A percentile compares a stretch with the other conserved stretches of the same genome.
phyloP scores from a whole-genome alignment of 2,888 invertebrate species.

The Sinotaia quadrata region DNA sequence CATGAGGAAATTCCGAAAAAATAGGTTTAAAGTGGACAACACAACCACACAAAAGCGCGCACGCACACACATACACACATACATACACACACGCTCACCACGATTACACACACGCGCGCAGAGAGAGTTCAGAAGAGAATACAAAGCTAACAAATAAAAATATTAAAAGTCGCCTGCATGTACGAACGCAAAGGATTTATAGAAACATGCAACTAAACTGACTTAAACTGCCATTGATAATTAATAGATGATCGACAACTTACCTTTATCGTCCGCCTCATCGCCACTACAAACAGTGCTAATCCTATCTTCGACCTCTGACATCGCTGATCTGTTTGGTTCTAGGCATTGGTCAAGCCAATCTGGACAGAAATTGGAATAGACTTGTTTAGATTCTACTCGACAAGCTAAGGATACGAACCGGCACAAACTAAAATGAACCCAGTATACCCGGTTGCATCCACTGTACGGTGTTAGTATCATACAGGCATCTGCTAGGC shows the following conservation, averaged over 20 bases:
- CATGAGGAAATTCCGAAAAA: too few relatives aligned
- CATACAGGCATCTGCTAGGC: too few relatives aligned
- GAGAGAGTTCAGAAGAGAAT: not conserved
- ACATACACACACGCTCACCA: not conserved
- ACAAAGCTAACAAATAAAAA: not conserved
- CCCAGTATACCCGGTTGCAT: too few relatives aligned
- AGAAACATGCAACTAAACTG: not conserved
- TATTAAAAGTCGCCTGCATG: too few relatives aligned
- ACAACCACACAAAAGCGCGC: too few relatives aligned
- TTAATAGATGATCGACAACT: not conserved
- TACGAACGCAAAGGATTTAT: not conserved
- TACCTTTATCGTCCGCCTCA: constrained; percentile 20
- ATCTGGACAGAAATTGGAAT: constrained; percentile 5
- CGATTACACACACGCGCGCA: not conserved
- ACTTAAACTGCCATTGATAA: not conserved
- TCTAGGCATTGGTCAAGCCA: constrained; percentile 26
- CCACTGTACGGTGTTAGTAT: too few relatives aligned
- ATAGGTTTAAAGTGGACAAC: too few relatives aligned
- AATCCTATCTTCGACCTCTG: constrained; percentile 18
- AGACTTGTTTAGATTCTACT: too few relatives aligned
- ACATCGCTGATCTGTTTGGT: constrained; percentile 17
- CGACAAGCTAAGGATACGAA: too few relatives aligned
- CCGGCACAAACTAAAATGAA: too few relatives aligned
- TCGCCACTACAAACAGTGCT: constrained; percentile 16
- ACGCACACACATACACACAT: constrained; percentile 3